Base-by-base conservation (phyloP, 2,797 vertebrate genomes). In the Poecilia velifera region DNA sequence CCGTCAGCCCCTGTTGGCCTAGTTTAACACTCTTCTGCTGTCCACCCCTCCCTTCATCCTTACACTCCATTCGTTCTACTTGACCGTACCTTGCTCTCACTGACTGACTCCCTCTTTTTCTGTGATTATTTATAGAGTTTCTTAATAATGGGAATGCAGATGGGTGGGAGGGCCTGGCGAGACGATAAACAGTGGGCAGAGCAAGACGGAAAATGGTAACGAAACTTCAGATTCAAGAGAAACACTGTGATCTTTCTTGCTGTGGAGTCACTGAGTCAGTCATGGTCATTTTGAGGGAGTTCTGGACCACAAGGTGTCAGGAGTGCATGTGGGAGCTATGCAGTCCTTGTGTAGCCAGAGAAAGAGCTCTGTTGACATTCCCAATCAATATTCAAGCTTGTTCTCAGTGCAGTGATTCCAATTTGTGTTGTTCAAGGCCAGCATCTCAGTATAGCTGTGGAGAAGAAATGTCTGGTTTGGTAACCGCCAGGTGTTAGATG, bases 51-150 rank as follows among this genome's bases (percentile, higher is more conserved):
- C 88, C 77, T 86, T 73, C 78, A 64, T 84, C 76, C 80, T 76
- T 79, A 84, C 82, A 79, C 82, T 81, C 74, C 80, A 84, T 74
- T 82, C 72, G 9, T 74, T 85, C 87, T 72, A 78, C 86, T 90
- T 91, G 86, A 83, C 87, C 82, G 18, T 70, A 16, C 78, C 75
- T 28, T 62, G 74, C 45, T 81, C 77, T 55, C 73, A 66, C 49
- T 39, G 66, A 80, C 79, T 45, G 70, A 81, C 77, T 82, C 80
- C 73, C 77, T 85, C 74, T 51, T 62, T 74, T 34, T 46, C 80
- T 10, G 74, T 43, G 31, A 78, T 73, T 89, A 89, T 94, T 91
- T 90, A 91, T 90, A 91, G 79, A 88, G 79, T 76, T 81, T 87
- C 91, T 90, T 78, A 90, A 93, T 89, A 92, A 88, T 55, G 18